A percentile compares a stretch with the other conserved stretches of the same genome.
These are phyloP conservation scores for Catalaphyllia jardinei DNA, from an alignment of 64 coral and sea anemone species.

Conservation along the genomic window DNA sequence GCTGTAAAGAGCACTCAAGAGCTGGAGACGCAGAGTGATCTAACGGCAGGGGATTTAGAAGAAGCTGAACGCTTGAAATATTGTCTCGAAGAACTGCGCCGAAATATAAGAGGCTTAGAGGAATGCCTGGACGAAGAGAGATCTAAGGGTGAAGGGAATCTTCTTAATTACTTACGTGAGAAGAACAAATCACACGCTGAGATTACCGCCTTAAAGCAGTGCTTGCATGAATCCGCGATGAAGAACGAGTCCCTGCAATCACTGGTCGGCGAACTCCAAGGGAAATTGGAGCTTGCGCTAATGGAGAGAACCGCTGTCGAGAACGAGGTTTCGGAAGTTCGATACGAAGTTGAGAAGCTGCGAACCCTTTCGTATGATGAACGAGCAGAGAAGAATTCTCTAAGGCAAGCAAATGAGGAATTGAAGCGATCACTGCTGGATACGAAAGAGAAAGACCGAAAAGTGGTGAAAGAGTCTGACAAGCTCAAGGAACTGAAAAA, in stretches of 20 bases:
- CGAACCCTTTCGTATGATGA: conserved; percentile 35
- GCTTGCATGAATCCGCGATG: not conserved
- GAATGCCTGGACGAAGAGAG: conserved; percentile 28
- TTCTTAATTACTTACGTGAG: conserved; percentile 21
- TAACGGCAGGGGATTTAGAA: conserved; percentile 29
- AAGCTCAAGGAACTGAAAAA: conserved; percentile 44
- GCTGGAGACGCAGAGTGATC: conserved; percentile 11
- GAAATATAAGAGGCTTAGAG: conserved; percentile 49
- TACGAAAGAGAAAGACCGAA: conserved; percentile 29
- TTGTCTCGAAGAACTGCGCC: conserved; percentile 38
- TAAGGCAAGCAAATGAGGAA: conserved; percentile 16
- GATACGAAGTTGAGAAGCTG: conserved; percentile 28
- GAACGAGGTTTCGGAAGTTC: conserved; percentile 47
- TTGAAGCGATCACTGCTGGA: not conserved
- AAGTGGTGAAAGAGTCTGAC: conserved; percentile 8
- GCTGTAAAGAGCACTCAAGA: not conserved
- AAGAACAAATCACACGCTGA: conserved; percentile 46
- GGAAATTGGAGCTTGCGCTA: not conserved
- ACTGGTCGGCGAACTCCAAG: not conserved
- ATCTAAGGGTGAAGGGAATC: conserved; percentile 37
- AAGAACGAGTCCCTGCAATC: conserved; percentile 17
- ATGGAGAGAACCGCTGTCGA: conserved; percentile 44
- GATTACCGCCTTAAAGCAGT: conserved; percentile 18
- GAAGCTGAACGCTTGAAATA: conserved; percentile 22
- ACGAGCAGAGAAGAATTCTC: conserved; percentile 56